Evolutionary conservation across 2,113 vertebrate genomes (phyloP), one percentile per base, ranked within the genome.

Genomic region (Anarrhichthys ocellatus): DNA sequence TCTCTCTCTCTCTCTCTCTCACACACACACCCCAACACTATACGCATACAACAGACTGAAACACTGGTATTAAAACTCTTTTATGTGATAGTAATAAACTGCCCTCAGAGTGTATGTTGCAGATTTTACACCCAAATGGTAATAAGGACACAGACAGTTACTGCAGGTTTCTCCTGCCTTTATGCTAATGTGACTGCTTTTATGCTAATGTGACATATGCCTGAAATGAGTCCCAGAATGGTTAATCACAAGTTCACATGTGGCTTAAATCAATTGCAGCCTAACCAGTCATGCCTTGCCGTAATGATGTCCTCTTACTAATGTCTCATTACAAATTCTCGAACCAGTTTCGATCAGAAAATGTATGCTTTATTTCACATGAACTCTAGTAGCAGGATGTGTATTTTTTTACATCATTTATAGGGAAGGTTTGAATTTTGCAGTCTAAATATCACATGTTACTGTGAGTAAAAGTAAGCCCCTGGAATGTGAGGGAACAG

Each of bases 151-250:
- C 48, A 15, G 42, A 48, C 78, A 81, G 87, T 69, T 85, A 86
- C 86, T 63, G 24, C 7, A 72, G 54, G 79, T 56, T 76, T 82
- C 76, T 20, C 18, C 59, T 71, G 81, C 75, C 63, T 86, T 67
- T 75, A 85, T 87, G 85, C 74, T 83, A 88, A 87, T 89, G 72
- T 85, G 44, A 84, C 69, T n/a, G 81, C 75, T 65, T 86, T 67
- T 75, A 85, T 87, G 85, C 74, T 83, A 88, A 87, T 89, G 72
- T 85, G 44, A 84, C 69, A 80, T 72, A 86, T 67, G 81, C 73
- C 36, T 63, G 15, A 76, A 74, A 54, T 13, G 42, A 77, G 56
- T 82, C 63, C 29, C 42, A 32, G 38, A 67, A 59, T 24, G 80
- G 22, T 1, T 38, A 61, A 75, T 73, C 9, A 2, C 1, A 62